Base-by-base conservation (phyloP, 2,797 vertebrate genomes). In the Rhinichthys osculus region DNA sequence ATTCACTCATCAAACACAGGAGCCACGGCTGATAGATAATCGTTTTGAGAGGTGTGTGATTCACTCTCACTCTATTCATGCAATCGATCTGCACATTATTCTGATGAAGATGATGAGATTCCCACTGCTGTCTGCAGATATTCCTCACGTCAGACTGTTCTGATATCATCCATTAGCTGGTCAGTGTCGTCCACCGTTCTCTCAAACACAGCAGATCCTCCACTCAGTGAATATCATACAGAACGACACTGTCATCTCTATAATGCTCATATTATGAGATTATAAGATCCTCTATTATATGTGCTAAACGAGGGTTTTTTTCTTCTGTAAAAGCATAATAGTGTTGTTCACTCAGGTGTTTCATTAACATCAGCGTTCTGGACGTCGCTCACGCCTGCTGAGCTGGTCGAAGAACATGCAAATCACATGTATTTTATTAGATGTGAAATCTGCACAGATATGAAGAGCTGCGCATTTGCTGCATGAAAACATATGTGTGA, bases 341-440 rank as follows among this genome's bases (percentile, higher is more conserved):
- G 50, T 16, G 47, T 10, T 21, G 67, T 54, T 77, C 50, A 38
- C 19, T 57, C 73, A 23, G 47, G 73, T 57, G 33, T 38, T 57
- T 38, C 52, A 77, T 57, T n/a, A 57, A 38, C 52, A 77, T 57
- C 33, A 77, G 73, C 33, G 50, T 33, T 57, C 50, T 54, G 73
- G 35, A 14, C 17, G 1, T 7, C 10, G 33, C 27, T 10, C 27
- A 72, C 2, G 33, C 50, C 38, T 38, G 74, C 74, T 38, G 74
- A 77, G 74, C 52, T 77, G 30, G 27, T 40, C 50, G 2, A 23
- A n/a, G 52, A 77, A 57, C 50, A 77, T 9, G 50, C 72, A 33
- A 52, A 50, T 27, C 44, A 50, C 71, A 47, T 47, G 42, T 17
- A 16, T 10, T 73, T 73, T 73, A 30, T 6, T 19, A 73, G 40